Base-by-base conservation (phyloP, 2,797 vertebrate genomes). In the Pseudochaenichthys georgianus region DNA sequence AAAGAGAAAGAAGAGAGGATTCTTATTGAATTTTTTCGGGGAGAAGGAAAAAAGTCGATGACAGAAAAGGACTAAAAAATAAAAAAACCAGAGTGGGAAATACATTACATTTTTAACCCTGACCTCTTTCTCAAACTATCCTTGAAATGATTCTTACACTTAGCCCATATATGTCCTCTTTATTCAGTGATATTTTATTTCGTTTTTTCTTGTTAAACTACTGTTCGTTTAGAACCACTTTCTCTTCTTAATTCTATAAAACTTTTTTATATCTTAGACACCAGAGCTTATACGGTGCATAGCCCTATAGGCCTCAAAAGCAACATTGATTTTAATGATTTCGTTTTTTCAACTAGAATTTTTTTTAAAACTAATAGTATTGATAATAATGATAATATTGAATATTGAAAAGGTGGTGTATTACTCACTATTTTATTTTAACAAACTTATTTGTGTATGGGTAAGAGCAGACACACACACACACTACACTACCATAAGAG, bases 1-100 rank as follows among this genome's bases (percentile, higher is more conserved):
- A 47, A 51, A 65, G 38, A 64, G 28, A 28, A 5, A 46, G 23
- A 5, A 46, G 23, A 23, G 13, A 51, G 28, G 21, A 41, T 70
- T 17, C 46, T 47, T 63, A 63, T 17, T 52, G 70, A 43, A 61
- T 45, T 60, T 4, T 4, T 28, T 16, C 1, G n/a, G n/a, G n/a
- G n/a, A n/a, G n/a, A n/a, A n/a, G n/a, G n/a, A n/a, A n/a, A n/a
- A n/a, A n/a, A n/a, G n/a, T n/a, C n/a, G n/a, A n/a, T n/a, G n/a
- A n/a, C n/a, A n/a, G n/a, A n/a, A n/a, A n/a, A n/a, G n/a, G 7
- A 50, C 31, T 50, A 13, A 60, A 34, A 43, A 69, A 75, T 23
- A 4, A 31, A 4, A 6, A 17, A 17, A 62, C 31, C 1, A 28
- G 28, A 28, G 28, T 28, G 28, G 28, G 28, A 28, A 28, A 28